Conservation (phyloP, 2,888 invertebrate genomes). For the Epirrita christyi region DNA sequence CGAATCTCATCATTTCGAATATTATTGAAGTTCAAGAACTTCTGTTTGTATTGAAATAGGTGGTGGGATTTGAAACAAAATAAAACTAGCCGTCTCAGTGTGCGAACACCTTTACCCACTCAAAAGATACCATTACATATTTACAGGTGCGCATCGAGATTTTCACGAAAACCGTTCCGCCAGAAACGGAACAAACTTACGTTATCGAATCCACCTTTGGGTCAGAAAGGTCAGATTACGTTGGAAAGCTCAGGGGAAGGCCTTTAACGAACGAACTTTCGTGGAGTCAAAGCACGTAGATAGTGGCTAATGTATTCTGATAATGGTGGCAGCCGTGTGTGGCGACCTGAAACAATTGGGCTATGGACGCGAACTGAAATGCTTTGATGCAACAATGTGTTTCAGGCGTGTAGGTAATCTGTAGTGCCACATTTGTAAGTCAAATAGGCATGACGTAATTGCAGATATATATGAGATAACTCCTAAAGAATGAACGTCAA, state of each 20-base stretch:
- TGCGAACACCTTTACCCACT: conserved; percentile 1
- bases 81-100: neutral
- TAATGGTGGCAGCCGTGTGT: conserved; percentile 59
- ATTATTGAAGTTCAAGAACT: too few relatives aligned
- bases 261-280: conserved; percentile 59
- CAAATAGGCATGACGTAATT: too few relatives aligned
- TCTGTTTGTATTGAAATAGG: neutral
- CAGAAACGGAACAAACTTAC: conserved; percentile 25
- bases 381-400: conserved; percentile 6
- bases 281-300: conserved; percentile 64
- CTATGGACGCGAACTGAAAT: conserved; percentile 22
- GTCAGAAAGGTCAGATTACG: conserved; percentile 48
- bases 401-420: neutral
- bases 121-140: conserved; percentile 16
- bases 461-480: too few relatives aligned
- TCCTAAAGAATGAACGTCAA: too few relatives aligned
- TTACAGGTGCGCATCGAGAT: conserved; percentile 16
- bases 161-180: conserved; percentile 14
- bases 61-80: neutral
- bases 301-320: conserved; percentile 67
- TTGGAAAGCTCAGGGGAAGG: conserved; percentile 52
- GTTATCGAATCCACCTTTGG: conserved; percentile 39
- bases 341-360: conserved; percentile 33
- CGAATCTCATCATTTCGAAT: too few relatives aligned
- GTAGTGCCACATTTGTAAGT: neutral